Base-by-base conservation (phyloP, 2,113 vertebrate genomes). In the Nothobranchius furzeri region DNA sequence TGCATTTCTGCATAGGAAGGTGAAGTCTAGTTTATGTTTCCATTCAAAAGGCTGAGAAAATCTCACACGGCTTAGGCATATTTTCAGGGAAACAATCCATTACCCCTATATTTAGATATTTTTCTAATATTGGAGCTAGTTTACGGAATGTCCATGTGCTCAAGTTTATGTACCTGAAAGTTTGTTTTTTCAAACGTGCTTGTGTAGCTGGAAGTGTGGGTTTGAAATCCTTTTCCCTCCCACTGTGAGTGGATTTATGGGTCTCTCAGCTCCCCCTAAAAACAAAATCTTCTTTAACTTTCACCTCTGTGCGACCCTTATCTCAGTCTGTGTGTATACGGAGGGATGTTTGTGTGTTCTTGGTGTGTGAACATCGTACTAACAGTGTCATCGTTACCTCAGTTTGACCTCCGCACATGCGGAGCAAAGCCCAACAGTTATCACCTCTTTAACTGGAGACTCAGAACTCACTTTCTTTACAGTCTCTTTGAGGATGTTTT, bases 281-380 rank as follows among this genome's bases (percentile, higher is more conserved):
- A 89, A 77, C 62, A 50, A 77, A 83, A 85, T 89, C 85, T 84
- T 89, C 80, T 82, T 61, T 82, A 86, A 75, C 75, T 69, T 78
- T 86, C 73, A 84, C 82, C 79, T 83, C 73, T 47, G 59, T 40
- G 3, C 73, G 79, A 89, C 73, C 85, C 54, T 69, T 7, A 15
- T 17, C 62, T 55, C 40, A 11, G 64, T 58, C 50, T 65, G 42
- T 51, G 42, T 50, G 51, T 5, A 9, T 30, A 14, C 48, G 55
- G 24, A 45, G 47, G 20, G 7, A n/a, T 20, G 47, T 46, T 46
- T 53, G 63, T 6, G 36, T 45, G 72, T 43, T 57, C 52, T 48
- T 64, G 6, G 52, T 2, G 66, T 66, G 53, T 37, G 57, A 73
- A 66, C 46, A 12, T 47, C 24, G 42, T 17, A 37, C 17, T 52